Evolutionary conservation across 2,888 invertebrate genomes (phyloP).

Genomic region (Sclerodermus sp.): DNA sequence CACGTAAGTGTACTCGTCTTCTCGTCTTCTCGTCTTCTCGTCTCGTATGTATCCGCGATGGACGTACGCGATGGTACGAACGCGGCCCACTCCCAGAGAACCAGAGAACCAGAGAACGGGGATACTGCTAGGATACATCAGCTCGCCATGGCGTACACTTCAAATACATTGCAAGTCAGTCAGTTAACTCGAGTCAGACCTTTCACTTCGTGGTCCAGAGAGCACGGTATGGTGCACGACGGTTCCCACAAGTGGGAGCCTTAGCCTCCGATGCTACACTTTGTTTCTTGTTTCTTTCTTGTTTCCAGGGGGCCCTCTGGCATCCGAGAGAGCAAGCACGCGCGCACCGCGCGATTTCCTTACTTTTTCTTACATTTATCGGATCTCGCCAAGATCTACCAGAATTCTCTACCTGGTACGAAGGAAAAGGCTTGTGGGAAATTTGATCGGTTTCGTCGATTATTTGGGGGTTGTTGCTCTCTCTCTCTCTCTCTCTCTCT

Average conservation of each 20-base stretch:
- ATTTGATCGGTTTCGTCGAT: too few species aligned
- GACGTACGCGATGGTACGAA: background rate
- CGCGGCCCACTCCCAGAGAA: background rate
- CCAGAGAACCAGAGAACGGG: too few species aligned
- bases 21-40: too few species aligned
- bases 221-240: conserved; percentile 50
- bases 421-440: too few species aligned
- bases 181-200: conserved; percentile 46
- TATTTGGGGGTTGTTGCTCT: too few species aligned
- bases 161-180: conserved; percentile 40
- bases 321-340: too few species aligned
- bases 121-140: conserved; percentile 25
- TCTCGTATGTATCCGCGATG: background rate
- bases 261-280: conserved; percentile 44
- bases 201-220: conserved; percentile 58
- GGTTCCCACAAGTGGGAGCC: conserved; percentile 53
- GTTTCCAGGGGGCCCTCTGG: conserved; percentile 16
- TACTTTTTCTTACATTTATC: too few species aligned
- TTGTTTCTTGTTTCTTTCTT: conserved; percentile 33
- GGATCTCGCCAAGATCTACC: too few species aligned
- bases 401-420: too few species aligned
- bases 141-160: conserved; percentile 34
- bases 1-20: too few species aligned
- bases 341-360: too few species aligned
- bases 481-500: too few species aligned